Conservation (phyloP, 2,797 vertebrate genomes). For the Crypturellus tataupa region DNA sequence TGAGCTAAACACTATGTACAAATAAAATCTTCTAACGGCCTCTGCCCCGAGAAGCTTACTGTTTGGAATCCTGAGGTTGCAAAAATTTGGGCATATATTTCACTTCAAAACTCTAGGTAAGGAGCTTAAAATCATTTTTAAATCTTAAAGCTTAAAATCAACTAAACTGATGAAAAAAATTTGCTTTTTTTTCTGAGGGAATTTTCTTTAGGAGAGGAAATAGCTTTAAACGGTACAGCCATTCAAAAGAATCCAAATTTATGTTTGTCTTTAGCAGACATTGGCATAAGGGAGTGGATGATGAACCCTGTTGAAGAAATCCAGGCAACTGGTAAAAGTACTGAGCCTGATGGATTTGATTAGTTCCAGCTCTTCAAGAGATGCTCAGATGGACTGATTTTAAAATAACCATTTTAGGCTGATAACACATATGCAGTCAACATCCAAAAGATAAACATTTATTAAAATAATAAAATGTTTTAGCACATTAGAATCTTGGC, state of each 20-base stretch:
- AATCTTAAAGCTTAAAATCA: no score
- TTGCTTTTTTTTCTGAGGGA: background rate
- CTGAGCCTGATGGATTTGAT: background rate
- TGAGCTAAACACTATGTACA: constrained; percentile 44
- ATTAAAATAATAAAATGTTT: background rate
- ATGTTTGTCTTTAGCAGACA: background rate
- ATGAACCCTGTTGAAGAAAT: background rate
- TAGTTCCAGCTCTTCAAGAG: background rate
- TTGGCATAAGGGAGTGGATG: background rate
- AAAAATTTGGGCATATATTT: constrained; percentile 14
- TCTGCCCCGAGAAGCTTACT: constrained; percentile 37
- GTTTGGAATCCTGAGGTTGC: background rate
- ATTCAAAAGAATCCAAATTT: background rate
- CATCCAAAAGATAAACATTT: background rate
- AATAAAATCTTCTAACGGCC: constrained; percentile 47
- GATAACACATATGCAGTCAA: background rate
- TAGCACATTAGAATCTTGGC: background rate
- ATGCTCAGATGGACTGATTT: background rate
- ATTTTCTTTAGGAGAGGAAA: background rate
- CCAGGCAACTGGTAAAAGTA: background rate
- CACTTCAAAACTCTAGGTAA: background rate
- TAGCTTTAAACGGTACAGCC: background rate
- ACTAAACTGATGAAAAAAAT: background rate
- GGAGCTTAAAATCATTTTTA: background rate
- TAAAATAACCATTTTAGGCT: background rate